Percentiles rank a stretch among this genome's conserved stretches.
Conservation (phyloP, 2,797 vertebrate genomes). For the Apogon hyalosoma region DNA sequence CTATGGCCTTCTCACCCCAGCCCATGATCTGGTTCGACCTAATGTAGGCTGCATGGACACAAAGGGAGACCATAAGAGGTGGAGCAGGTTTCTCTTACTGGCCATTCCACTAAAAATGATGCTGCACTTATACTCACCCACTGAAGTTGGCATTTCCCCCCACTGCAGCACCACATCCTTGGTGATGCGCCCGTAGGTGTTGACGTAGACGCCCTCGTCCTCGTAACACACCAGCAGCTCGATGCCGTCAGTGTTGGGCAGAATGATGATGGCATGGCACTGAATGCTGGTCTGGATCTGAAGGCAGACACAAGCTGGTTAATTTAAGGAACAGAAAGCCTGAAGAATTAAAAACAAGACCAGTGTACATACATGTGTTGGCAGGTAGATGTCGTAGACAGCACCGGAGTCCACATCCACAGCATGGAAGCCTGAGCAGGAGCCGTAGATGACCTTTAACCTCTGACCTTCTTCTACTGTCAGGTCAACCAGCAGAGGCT, state of each 20-base stretch:
- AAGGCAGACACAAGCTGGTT: neutral
- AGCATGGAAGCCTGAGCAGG: constrained; percentile 91
- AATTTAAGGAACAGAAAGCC: neutral
- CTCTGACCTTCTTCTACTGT: constrained; percentile 94
- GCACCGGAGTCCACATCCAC: constrained; percentile 94
- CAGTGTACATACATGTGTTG: constrained; percentile 74
- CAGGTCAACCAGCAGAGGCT: constrained; percentile 91
- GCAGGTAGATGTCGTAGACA: constrained; percentile 93
- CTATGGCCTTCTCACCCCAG: constrained; percentile 95
- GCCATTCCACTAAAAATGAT: no score
- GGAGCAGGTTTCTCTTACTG: no score
- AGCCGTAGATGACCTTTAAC: constrained; percentile 94
- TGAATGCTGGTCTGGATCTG: constrained; percentile 93
- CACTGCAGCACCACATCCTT: constrained; percentile 96
- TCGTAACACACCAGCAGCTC: constrained; percentile 95
- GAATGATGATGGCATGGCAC: constrained; percentile 93
- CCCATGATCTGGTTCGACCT: constrained; percentile 97
- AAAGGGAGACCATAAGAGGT: fast-evolving
- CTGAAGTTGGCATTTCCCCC: constrained; percentile 95
- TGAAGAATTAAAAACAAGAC: neutral
- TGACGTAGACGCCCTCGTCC: constrained; percentile 94
- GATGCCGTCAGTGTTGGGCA: constrained; percentile 91
- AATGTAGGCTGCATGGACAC: constrained; percentile 86
- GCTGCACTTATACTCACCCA: constrained; percentile 79
- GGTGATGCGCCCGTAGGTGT: constrained; percentile 94